phyloP scores from a whole-genome alignment of 2,113 vertebrate species.

The Gambusia holbrooki region DNA sequence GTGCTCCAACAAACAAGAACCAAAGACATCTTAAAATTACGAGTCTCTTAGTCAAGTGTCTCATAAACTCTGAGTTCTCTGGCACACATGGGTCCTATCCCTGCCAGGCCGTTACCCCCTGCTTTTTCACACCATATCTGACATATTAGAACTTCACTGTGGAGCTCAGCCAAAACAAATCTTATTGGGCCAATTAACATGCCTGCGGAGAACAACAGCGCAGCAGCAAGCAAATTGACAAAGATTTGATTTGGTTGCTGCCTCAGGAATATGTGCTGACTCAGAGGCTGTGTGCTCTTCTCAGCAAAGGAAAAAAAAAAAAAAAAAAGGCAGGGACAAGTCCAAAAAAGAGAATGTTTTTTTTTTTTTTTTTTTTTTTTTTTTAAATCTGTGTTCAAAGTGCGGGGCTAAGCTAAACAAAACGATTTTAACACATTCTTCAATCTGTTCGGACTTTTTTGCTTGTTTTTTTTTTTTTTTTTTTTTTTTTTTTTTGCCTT shows the following conservation, averaged over 20 bases:
- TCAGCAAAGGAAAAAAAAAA: neutral
- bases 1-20: neutral
- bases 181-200: conserved; percentile 28
- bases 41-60: conserved; percentile 7
- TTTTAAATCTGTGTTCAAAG: too few relatives aligned
- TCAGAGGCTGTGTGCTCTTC: conserved; percentile 1
- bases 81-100: neutral
- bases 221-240: neutral
- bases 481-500: neutral
- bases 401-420: too few relatives aligned
- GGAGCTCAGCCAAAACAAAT: conserved; percentile 28
- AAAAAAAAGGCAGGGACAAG: neutral
- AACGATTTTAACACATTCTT: too few relatives aligned
- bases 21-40: conserved; percentile 5
- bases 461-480: too few relatives aligned
- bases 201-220: neutral
- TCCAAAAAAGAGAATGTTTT: too few relatives aligned
- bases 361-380: too few relatives aligned
- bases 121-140: conserved; percentile 37
- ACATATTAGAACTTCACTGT: conserved; percentile 24
- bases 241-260: conserved; percentile 28
- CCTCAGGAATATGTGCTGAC: conserved; percentile 10
- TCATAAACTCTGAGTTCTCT: conserved; percentile 37
- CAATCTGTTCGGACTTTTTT: too few relatives aligned
- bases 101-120: conserved; percentile 4